Evolutionary conservation across 2,113 vertebrate species (phyloP).

Genomic region (Pseudonaja textilis): DNA sequence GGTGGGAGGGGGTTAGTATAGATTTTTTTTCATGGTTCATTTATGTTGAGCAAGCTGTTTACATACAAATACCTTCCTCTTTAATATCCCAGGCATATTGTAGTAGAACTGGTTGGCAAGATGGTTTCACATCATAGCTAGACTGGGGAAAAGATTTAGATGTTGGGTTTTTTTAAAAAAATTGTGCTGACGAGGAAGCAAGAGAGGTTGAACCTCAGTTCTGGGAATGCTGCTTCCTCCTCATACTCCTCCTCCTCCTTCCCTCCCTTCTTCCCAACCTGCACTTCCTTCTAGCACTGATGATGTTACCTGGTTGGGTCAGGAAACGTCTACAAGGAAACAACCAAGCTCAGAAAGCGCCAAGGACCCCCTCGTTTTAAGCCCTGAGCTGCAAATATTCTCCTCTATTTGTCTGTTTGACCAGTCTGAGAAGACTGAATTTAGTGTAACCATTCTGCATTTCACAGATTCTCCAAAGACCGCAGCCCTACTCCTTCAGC

Average conservation of each 20-base stretch:
- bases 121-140: background rate
- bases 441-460: background rate
- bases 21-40: background rate
- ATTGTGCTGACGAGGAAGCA: background rate
- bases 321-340: background rate
- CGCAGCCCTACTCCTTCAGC: slow-evolving; percentile 69
- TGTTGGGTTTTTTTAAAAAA: background rate
- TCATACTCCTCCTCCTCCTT: too few species aligned
- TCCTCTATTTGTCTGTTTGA: background rate
- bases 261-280: background rate
- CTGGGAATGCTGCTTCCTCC: background rate
- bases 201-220: background rate
- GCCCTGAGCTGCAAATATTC: background rate
- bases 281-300: background rate
- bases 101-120: background rate
- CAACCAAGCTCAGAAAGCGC: background rate
- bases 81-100: background rate
- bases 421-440: background rate
- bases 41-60: background rate
- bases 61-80: background rate
- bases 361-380: background rate
- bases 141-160: background rate
- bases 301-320: background rate
- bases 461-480: slow-evolving; percentile 62
- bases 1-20: background rate